A percentile compares a stretch with the other conserved stretches of the same genome.
These are phyloP conservation scores for Damaliscus lunatus DNA, from an alignment of 2,113 vertebrate genomes.

Conservation along the genomic window DNA sequence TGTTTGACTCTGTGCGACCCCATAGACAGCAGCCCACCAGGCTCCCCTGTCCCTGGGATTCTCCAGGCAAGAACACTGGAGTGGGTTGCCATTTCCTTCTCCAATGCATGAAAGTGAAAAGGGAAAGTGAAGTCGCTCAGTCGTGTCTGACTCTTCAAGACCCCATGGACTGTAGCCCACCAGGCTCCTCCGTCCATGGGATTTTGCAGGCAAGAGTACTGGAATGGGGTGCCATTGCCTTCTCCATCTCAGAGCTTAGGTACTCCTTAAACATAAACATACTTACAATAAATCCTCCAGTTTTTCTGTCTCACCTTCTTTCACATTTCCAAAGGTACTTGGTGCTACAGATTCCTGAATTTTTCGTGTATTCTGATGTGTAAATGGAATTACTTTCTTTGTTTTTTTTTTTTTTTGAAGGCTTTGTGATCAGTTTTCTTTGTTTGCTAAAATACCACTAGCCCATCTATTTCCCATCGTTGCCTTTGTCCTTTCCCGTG, in stretches of 20 bases:
- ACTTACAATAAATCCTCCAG: not conserved
- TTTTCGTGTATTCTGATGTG: not conserved
- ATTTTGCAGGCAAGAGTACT: too few relatives aligned
- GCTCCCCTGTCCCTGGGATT: too few relatives aligned
- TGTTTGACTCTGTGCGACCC: too few relatives aligned
- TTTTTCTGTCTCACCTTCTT: not conserved
- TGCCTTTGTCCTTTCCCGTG: not conserved
- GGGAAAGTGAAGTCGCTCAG: too few relatives aligned
- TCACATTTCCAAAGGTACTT: not conserved
- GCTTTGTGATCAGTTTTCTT: not conserved
- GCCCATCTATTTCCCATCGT: not conserved
- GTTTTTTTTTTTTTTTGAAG: not conserved
- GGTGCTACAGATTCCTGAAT: not conserved
- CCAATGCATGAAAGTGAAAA: too few relatives aligned
- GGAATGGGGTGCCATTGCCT: too few relatives aligned
- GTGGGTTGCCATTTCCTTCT: too few relatives aligned
- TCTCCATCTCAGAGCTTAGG: not conserved
- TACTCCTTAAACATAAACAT: not conserved
- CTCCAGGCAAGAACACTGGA: too few relatives aligned
- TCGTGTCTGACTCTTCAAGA: accelerated
- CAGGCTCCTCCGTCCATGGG: too few relatives aligned
- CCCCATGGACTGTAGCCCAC: too few relatives aligned
- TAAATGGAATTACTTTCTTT: not conserved
- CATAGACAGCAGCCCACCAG: too few relatives aligned
- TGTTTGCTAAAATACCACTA: not conserved